Evolutionary conservation across 2,113 vertebrate species (phyloP).

Genomic region (Hemibagrus wyckioides): DNA sequence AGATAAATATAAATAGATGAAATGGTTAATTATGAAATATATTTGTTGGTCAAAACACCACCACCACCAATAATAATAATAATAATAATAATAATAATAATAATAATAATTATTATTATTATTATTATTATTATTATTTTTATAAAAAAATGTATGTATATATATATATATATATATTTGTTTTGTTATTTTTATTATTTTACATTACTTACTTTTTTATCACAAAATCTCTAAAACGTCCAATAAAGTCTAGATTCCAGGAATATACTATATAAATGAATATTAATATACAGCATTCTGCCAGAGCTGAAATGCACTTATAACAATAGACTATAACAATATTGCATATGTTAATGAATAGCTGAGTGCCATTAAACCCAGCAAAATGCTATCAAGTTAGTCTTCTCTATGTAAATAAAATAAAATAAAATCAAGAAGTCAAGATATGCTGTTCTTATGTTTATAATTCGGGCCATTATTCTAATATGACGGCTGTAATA

Average conservation of each 20-base stretch:
- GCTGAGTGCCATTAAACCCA: not conserved
- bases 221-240: not conserved
- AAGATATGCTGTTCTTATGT: not conserved
- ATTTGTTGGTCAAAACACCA: not conserved
- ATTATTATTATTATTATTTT: not conserved
- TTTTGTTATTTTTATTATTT: not conserved
- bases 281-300: conserved; percentile 4
- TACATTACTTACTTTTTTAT: not conserved
- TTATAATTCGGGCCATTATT: not conserved
- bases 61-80: not conserved
- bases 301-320: not conserved
- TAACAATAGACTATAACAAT: not conserved
- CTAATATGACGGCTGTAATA: not conserved
- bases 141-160: too few relatives aligned
- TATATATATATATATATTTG: too few relatives aligned
- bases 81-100: too few relatives aligned
- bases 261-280: not conserved
- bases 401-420: not conserved
- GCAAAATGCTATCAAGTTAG: not conserved
- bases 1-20: not conserved
- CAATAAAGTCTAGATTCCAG: not conserved
- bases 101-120: too few relatives aligned
- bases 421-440: not conserved
- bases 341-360: not conserved
- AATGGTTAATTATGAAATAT: not conserved